Base-by-base conservation (phyloP, 2,888 invertebrate genomes). In the Drosophila sordidapex region DNA sequence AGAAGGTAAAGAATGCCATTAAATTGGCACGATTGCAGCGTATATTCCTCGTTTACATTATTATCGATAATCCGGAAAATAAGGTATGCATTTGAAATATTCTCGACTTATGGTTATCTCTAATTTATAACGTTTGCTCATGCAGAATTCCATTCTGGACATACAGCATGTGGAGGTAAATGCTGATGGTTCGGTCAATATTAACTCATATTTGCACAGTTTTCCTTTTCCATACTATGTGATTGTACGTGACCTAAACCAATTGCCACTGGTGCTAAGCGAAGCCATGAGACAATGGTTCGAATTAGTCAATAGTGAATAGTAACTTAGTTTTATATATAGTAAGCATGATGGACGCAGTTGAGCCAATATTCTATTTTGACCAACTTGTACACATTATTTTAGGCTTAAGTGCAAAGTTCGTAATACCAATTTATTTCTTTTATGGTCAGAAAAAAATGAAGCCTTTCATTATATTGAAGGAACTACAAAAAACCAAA, bases 141-240 rank as follows among this genome's bases (percentile, higher is more conserved):
- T 94, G 3, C 94, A 97, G 96, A 96, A 97, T 93, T 99, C 99
- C 0, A 97, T 99, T 83, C 94, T 97, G 84, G 98, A 99, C 92
- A 97, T 98, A 85, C 95, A 96, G 76, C 95, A 96, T 85, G 97
- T 91, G 79, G 91, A 92, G 70, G 90, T 92, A 63, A 85, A 91
- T 57, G 87, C 92, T 2, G 90, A 92, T 61, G 91, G 91, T 35
- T 83, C 90, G 4, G 89, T 92, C 4, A 91, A 94, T 54, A 96
- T 98, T 85, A 95, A 95, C 81, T 95, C 96, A 0, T 99, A 99
- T 92, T 95, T 99, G 94, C 99, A 99, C 89, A 95, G 95, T 56
- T 99, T 99, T 93, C 99, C 99, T 0, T 99, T 99, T 93, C 99
- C 99, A 0, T 99, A 98, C 94, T 99, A 99, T 93, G 95, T 99